A percentile compares a stretch with the other conserved stretches of the same genome.
Evolutionary conservation across 2,113 vertebrate genomes (phyloP).

Genomic region (Oryzias melastigma): DNA sequence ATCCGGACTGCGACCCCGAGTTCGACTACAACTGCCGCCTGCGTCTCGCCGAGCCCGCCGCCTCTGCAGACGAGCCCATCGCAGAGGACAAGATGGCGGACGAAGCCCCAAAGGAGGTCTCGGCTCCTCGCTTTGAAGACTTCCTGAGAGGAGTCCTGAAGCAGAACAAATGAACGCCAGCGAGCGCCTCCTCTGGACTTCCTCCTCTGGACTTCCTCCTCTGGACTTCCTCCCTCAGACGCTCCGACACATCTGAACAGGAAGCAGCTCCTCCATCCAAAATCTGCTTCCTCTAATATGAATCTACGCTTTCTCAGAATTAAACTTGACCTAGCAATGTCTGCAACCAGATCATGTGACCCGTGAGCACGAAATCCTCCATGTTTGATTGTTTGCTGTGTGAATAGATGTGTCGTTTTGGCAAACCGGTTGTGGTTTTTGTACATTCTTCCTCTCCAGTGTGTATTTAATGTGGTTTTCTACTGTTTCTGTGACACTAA

Average conservation of each 20-base stretch:
- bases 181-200: too few species aligned
- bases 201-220: too few species aligned
- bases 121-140: slow-evolving; percentile 63
- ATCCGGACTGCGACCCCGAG: slow-evolving; percentile 80
- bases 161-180: slow-evolving; percentile 45
- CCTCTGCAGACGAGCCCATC: slow-evolving; percentile 33
- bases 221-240: too few species aligned
- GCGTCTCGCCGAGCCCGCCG: slow-evolving; percentile 44
- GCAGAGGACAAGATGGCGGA: slow-evolving; percentile 28
- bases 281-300: slow-evolving; percentile 20
- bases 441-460: slow-evolving; percentile 60
- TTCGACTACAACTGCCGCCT: slow-evolving; percentile 78
- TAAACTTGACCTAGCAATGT: slow-evolving; percentile 7
- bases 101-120: slow-evolving; percentile 23
- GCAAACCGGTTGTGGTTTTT: slow-evolving; percentile 28
- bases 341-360: slow-evolving; percentile 27
- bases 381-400: slow-evolving; percentile 50
- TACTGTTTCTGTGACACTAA: slow-evolving; percentile 38
- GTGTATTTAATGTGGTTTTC: slow-evolving; percentile 69
- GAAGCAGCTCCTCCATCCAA: slow-evolving; percentile 10
- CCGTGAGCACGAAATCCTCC: slow-evolving; percentile 32
- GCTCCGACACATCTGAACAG: too few species aligned
- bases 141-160: slow-evolving; percentile 66
- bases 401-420: slow-evolving; percentile 64
- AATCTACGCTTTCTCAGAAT: slow-evolving; percentile 12